Evolutionary conservation across 2,113 vertebrate genomes (phyloP), one percentile per base, ranked within the genome.

Genomic region (Charina bottae): DNA sequence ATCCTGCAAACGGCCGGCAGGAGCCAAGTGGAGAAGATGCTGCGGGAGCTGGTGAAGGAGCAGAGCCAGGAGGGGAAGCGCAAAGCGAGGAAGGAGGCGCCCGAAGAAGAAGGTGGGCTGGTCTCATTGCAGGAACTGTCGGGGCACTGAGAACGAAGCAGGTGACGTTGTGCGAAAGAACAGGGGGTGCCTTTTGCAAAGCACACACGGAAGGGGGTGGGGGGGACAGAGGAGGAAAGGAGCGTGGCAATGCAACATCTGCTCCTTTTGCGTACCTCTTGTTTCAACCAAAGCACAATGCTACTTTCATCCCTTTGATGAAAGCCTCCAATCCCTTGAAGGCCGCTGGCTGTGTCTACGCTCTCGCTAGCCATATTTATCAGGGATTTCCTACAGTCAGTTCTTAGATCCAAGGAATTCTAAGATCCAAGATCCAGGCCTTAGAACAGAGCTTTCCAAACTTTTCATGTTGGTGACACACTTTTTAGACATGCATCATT

Each of bases 21-120:
- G 89, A 92, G 26, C 87, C 95, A 93, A 6, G 95, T 95, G 93
- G 95, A 95, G 55, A 94, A 95, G 89, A 95, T 95, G 94, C 78
- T 95, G 54, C 89, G 95, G 93, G 95, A 95, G 15, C 21, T 95
- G 85, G 94, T 95, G 54, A 46, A 93, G 83, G 95, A 95, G 6
- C 95, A 95, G 54, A 94, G 92, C 0, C 95, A 93, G 49, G 93
- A 91, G 0, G 87, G 78, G 0, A 94, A 89, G 3, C 92, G 89
- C 12, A 92, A 90, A 10, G 62, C 1, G 5, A 87, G 90, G 33
- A 92, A 87, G 90, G 92, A 85, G 2, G 2, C 11, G 0, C 9
- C 94, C 90, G 93, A 87, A 10, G 90, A 91, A 0, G 93, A 60
- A 84, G 95, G 94, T 94, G 33, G 78, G 86, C 28, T 46, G 46